phyloP scores from a whole-genome alignment of 2,888 invertebrate genomes.

The Slavum lentiscoides region DNA sequence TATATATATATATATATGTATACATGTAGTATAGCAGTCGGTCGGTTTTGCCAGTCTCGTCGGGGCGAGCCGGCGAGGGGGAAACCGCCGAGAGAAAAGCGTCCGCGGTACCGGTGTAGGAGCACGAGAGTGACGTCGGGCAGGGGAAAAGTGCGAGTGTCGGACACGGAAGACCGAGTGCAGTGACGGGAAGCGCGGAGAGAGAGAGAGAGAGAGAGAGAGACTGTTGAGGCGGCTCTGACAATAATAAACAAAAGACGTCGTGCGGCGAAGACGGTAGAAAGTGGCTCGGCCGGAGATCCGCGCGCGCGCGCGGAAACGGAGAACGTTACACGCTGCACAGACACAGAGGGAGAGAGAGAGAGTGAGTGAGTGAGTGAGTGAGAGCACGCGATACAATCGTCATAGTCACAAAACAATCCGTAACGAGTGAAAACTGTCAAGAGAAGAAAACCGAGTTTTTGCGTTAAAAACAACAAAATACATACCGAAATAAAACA shows the following conservation, averaged over 20 bases:
- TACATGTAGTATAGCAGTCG: no score
- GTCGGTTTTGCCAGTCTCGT: no score
- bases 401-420: conserved; percentile 22
- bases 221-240: neutral
- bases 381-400: neutral
- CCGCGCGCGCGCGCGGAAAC: neutral
- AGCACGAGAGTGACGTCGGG: no score
- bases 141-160: conserved; percentile 29
- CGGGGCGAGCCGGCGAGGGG: no score
- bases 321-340: neutral
- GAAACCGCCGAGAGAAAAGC: neutral
- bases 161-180: conserved; percentile 29
- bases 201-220: neutral
- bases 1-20: no score
- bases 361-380: neutral
- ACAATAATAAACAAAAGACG: conserved; percentile 24
- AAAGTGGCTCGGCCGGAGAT: conserved; percentile 25
- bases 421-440: conserved; percentile 46
- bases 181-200: conserved; percentile 3
- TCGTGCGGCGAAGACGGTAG: conserved; percentile 41
- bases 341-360: neutral
- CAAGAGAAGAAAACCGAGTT: conserved; percentile 31
- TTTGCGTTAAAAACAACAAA: neutral
- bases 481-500: neutral
- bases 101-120: neutral